phyloP scores from a whole-genome alignment of 2,797 vertebrate genomes.

The Aplochiton taeniatus region DNA sequence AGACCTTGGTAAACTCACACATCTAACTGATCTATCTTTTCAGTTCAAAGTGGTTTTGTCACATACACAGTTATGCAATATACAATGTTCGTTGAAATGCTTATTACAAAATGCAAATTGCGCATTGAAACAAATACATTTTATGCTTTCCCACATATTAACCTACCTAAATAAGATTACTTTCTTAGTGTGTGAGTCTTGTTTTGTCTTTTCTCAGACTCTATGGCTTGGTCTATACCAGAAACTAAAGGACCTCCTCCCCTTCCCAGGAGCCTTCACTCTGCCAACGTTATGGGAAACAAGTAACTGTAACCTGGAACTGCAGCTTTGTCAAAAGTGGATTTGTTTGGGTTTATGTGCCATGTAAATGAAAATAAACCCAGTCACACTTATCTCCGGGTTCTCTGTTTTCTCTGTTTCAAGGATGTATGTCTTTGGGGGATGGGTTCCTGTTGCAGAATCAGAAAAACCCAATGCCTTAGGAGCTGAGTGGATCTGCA shows the following conservation, averaged over 20 bases:
- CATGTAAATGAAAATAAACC: conserved; percentile 1
- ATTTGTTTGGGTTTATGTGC: neutral
- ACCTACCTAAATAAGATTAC: too few relatives aligned
- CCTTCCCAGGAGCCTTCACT: conserved; percentile 94
- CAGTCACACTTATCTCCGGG: conserved; percentile 38
- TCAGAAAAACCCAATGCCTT: conserved; percentile 66
- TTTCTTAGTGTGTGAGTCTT: neutral
- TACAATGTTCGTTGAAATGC: too few relatives aligned
- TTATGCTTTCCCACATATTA: too few relatives aligned
- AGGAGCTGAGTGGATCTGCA: conserved; percentile 91
- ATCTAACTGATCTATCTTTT: neutral
- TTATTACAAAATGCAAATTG: too few relatives aligned
- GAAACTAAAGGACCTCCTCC: conserved; percentile 83
- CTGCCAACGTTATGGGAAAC: conserved; percentile 92
- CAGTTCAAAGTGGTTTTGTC: neutral
- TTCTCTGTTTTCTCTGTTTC: conserved; percentile 19
- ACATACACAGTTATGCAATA: too few relatives aligned
- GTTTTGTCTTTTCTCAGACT: conserved; percentile 73
- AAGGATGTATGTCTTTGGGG: conserved; percentile 98
- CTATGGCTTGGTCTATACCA: conserved; percentile 91
- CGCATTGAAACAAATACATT: too few relatives aligned
- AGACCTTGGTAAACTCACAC: conserved; percentile 82
- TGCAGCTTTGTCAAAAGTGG: conserved; percentile 1
- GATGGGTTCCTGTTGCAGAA: conserved; percentile 88
- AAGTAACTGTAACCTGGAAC: conserved; percentile 73